Percentiles rank a stretch among this genome's conserved stretches.
Conservation (phyloP, 2,797 vertebrate species). For the Hypotaenidia okinawae region DNA sequence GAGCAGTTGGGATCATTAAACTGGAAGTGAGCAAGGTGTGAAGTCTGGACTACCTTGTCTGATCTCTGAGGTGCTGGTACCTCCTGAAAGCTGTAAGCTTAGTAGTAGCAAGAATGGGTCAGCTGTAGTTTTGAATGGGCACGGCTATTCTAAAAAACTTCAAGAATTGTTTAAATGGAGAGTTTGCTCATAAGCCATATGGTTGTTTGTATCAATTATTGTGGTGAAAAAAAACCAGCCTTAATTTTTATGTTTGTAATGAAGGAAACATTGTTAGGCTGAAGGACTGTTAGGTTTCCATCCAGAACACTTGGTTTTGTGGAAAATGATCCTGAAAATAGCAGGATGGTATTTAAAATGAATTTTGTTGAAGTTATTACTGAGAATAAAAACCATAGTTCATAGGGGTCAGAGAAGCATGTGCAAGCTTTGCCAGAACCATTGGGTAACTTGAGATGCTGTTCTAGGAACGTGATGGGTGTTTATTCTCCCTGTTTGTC, state of each 20-base stretch:
- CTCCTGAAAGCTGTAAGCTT: neutral
- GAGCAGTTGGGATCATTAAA: neutral
- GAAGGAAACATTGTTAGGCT: neutral
- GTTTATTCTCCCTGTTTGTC: neutral
- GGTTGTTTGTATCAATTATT: neutral
- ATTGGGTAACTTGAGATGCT: neutral
- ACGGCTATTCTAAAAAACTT: neutral
- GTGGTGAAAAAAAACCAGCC: neutral
- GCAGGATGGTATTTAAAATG: neutral
- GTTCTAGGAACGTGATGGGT: neutral
- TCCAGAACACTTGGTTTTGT: neutral
- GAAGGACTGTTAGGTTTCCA: neutral
- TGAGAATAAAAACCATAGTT: neutral
- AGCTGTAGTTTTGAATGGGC: neutral
- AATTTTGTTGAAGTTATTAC: neutral
- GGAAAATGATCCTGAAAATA: neutral
- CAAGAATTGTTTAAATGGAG: neutral
- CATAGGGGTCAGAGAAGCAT: neutral
- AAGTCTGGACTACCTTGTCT: neutral
- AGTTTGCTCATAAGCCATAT: neutral
- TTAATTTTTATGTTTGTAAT: neutral
- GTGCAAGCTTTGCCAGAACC: neutral
- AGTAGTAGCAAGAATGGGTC: neutral
- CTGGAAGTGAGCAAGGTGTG: neutral
- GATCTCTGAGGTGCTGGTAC: neutral